phyloP scores from a whole-genome alignment of 2,797 vertebrate genomes.

The Petrocephalus schoutedeni region DNA sequence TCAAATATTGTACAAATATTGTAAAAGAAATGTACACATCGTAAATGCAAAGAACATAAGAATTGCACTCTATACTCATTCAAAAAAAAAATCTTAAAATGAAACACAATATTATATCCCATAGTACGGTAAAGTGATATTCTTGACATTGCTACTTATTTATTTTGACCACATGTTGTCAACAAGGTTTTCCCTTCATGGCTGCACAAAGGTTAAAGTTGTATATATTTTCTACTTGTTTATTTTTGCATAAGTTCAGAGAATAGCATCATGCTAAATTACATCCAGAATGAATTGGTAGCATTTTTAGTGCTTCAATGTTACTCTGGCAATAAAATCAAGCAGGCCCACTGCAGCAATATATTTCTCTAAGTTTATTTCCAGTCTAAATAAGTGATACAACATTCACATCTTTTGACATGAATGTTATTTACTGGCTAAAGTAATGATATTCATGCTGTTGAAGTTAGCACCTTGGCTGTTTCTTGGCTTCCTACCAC shows the following conservation, averaged over 20 bases:
- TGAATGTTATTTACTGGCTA: background rate
- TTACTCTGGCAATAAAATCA: background rate
- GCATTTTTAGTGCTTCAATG: background rate
- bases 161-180: background rate
- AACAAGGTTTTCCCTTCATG: background rate
- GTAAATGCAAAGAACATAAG: background rate
- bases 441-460: background rate
- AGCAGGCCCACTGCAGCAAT: background rate
- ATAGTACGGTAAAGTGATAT: background rate
- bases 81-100: background rate
- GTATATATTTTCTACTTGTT: background rate
- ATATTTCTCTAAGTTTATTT: background rate
- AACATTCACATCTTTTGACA: background rate
- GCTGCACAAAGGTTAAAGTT: background rate
- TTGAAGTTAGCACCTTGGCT: background rate
- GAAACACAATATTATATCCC: background rate
- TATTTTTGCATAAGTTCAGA: background rate
- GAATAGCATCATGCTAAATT: background rate
- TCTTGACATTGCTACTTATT: background rate
- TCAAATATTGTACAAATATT: background rate
- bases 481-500: conserved; percentile 20
- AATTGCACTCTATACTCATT: background rate
- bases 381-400: background rate
- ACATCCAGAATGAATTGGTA: background rate
- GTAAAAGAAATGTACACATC: background rate